phyloP scores from a whole-genome alignment of 2,113 vertebrate species.

The Pluvianellus socialis region DNA sequence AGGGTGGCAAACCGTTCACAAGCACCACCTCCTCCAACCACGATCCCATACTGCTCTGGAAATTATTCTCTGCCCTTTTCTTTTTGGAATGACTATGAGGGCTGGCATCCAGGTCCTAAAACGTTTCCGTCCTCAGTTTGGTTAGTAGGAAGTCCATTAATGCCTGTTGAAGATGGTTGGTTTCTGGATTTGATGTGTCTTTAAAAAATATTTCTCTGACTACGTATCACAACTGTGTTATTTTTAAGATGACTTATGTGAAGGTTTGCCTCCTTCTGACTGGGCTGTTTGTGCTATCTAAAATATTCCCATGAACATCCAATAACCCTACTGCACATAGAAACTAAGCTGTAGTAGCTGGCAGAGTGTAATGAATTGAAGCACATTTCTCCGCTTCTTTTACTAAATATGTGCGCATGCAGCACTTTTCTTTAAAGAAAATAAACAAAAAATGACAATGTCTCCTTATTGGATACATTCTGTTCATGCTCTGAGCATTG shows the following conservation, averaged over 20 bases:
- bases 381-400: background rate
- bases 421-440: background rate
- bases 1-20: background rate
- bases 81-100: background rate
- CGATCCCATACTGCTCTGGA: background rate
- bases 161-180: background rate
- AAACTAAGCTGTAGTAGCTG: background rate
- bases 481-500: background rate
- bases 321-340: background rate
- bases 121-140: background rate
- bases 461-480: background rate
- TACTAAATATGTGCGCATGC: background rate
- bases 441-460: background rate
- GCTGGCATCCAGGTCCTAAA: background rate
- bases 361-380: background rate
- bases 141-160: background rate
- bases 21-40: background rate
- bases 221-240: background rate
- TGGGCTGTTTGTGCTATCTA: background rate
- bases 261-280: background rate
- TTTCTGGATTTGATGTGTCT: background rate
- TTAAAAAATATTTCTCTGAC: background rate
- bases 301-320: background rate
- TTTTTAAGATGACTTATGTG: background rate
- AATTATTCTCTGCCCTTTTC: background rate